Evolutionary conservation across 1,140 invertebrate species (phyloP).

Genomic region (Hycleus phaleratus): DNA sequence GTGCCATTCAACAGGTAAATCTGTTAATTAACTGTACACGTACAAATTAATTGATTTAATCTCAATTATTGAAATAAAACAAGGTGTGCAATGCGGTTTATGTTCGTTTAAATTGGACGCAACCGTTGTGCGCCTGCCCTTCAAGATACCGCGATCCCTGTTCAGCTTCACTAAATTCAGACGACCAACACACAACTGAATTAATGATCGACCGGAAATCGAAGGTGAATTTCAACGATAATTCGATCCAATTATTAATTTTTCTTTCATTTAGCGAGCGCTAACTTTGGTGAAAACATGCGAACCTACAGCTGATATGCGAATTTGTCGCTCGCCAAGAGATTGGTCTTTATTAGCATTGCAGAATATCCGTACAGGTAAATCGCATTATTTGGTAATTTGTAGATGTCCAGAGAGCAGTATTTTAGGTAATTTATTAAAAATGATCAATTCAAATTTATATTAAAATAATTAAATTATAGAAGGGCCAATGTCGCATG

Average conservation of each 20-base stretch:
- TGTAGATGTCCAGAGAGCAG: constrained; percentile 81
- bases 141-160: constrained; percentile 79
- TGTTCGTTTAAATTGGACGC: constrained; percentile 83
- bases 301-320: constrained; percentile 80
- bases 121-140: constrained; percentile 85
- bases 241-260: background rate
- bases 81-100: constrained; percentile 90
- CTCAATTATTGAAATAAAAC: background rate
- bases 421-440: constrained; percentile 60
- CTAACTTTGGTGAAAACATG: constrained; percentile 88
- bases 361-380: constrained; percentile 85
- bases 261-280: constrained; percentile 42
- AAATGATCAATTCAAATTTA: background rate
- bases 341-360: constrained; percentile 88
- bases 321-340: constrained; percentile 75
- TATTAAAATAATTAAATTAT: constrained; percentile 3
- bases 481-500: constrained; percentile 90
- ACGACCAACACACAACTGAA: constrained; percentile 86
- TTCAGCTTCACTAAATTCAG: constrained; percentile 77
- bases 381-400: constrained; percentile 89
- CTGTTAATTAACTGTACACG: background rate
- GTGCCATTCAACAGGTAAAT: constrained; percentile 80
- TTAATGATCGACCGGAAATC: constrained; percentile 73
- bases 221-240: constrained; percentile 50
- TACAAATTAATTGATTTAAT: background rate